Base-by-base conservation (phyloP, 2,797 vertebrate species). In the Enteromius afrohamiltoni region DNA sequence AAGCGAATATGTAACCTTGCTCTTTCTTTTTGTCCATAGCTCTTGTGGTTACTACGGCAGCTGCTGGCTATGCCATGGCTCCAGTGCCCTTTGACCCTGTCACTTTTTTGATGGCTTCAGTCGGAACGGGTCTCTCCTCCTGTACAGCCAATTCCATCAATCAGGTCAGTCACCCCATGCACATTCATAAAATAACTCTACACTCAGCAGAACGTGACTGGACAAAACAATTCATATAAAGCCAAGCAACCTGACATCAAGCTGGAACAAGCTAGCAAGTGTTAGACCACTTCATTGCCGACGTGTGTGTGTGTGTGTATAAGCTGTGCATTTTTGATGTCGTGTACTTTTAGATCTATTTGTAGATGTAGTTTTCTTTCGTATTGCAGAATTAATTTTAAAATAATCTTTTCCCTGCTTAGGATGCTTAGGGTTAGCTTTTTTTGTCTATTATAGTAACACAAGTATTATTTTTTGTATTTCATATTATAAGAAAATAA, bases 131-230 rank as follows among this genome's bases (percentile, higher is more conserved):
- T 45, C 95, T 99, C 0, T 95, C 96, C 0, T 99, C 98, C 23
- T 97, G 97, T 77, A 91, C 96, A 65, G 98, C 98, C 91, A 99
- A 99, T 87, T 95, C 97, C 85, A 97, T 99, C 91, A 99, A 99
- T 89, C 98, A 99, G 97, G 98, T 99, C 78, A 93, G 97, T 77
- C 81, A 68, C 74, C 45, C 10, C 3, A 26, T 64, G 31, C 81
- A 31, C 16, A n/a, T 70, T 77, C 40, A 62, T 68, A 16, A 55
- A 68, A 77, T 58, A 83, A 31, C 73, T n/a, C 2, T 49, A 55
- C 47, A 53, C 70, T 82, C 80, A 40, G 80, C 70, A 74, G 8
- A 64, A 40, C 3, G 1, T 65, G 70, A 67, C 16, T 19, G 5
- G 6, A 51, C 29, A 21, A 37, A 75, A 26, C 45, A 67, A n/a